phyloP scores from a whole-genome alignment of 2,797 vertebrate species.

The Microcaecilia unicolor region DNA sequence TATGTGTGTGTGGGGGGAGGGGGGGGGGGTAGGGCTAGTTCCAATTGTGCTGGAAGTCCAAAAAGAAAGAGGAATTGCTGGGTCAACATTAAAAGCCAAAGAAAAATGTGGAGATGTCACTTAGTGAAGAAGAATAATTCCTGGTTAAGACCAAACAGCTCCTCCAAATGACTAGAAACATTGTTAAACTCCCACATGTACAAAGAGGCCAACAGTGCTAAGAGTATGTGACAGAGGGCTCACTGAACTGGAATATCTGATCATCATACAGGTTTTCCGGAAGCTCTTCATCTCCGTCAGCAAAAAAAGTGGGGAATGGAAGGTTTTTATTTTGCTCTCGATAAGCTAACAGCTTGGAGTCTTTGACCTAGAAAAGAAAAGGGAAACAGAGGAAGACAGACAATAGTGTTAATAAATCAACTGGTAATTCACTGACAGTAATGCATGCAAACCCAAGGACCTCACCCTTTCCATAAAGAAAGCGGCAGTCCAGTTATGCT shows the following conservation, averaged over 20 bases:
- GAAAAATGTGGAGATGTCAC: no score
- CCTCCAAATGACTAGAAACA: neutral
- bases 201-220: slow-evolving; percentile 17
- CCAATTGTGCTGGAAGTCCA: no score
- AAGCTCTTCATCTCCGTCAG: slow-evolving; percentile 75
- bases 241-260: slow-evolving; percentile 65
- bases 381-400: no score
- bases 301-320: slow-evolving; percentile 86
- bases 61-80: no score
- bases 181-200: neutral
- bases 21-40: no score
- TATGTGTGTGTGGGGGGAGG: no score
- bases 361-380: slow-evolving; percentile 62
- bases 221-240: slow-evolving; percentile 59
- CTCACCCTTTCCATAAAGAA: neutral
- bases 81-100: no score
- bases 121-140: no score
- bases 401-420: no score
- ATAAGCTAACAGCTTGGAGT: slow-evolving; percentile 57
- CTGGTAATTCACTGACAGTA: neutral
- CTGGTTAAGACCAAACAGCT: neutral
- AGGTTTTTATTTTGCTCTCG: slow-evolving; percentile 48
- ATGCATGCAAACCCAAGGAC: neutral
- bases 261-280: slow-evolving; percentile 82
- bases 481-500: neutral